Evolutionary conservation across 1,140 invertebrate genomes (phyloP).

Genomic region (Vollenhovia emeryi): DNA sequence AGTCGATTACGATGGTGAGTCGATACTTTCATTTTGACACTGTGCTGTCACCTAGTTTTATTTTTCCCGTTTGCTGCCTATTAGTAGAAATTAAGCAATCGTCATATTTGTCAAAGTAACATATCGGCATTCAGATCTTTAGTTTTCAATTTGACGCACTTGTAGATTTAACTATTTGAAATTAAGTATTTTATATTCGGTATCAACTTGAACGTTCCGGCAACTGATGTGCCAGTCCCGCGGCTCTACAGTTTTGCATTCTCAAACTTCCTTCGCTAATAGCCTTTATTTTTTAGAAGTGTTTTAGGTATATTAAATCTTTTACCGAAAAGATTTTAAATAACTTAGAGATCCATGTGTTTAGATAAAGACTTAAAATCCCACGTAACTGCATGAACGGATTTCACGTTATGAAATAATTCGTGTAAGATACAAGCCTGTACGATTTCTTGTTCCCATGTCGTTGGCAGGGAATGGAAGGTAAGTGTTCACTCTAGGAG

Average conservation of each 20-base stretch:
- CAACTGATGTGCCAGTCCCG: not conserved
- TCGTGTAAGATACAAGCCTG: not conserved
- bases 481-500: constrained; percentile 3
- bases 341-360: not conserved
- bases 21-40: not conserved
- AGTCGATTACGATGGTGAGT: constrained; percentile 90
- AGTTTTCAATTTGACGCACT: not conserved
- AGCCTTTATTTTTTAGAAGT: too few relatives aligned
- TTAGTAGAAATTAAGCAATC: not conserved
- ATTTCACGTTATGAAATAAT: not conserved
- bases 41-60: not conserved
- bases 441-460: constrained; percentile 1
- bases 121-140: not conserved
- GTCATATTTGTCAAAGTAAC: not conserved
- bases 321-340: too few relatives aligned
- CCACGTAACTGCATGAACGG: not conserved
- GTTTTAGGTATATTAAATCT: too few relatives aligned
- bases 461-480: not conserved
- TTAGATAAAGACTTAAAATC: not conserved
- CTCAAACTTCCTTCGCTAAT: too few relatives aligned
- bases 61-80: constrained; percentile 2
- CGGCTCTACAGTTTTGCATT: not conserved
- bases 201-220: not conserved
- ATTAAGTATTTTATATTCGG: not conserved
- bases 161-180: not conserved